Base-by-base conservation (phyloP, 2,113 vertebrate species). In the Beaufortia kweichowensis region DNA sequence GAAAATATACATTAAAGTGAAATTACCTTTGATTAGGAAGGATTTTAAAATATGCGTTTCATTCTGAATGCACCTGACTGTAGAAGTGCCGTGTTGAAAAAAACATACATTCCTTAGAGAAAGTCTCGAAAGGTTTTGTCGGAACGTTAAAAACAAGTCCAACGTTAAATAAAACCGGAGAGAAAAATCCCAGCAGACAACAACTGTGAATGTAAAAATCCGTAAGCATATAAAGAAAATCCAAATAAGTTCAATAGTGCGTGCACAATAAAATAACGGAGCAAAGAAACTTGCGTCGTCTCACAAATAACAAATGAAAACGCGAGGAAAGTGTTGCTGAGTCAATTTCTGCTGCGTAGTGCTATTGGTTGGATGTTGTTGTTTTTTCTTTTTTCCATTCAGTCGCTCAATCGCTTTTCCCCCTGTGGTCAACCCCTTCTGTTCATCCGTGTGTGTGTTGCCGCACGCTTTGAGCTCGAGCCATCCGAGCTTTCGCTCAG, bases 401-500 rank as follows among this genome's bases (percentile, higher is more conserved):
- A 86, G 83, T 86, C 82, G 80, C 81, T 87, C 79, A 82, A 78
- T 85, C 82, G 85, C 85, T 84, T 85, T 86, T 86, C 85, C 82
- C 82, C 86, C 63, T 62, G 67, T 76, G 60, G 79, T 79, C 79
- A 79, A 14, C 78, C 61, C 75, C 65, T 71, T 66, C 80, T 75
- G 59, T 61, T 56, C 55, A 59, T 81, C 64, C 76, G 62, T 76
- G 73, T 81, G 73, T 81, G 79, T 73, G 79, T 41, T 39, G 17
- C 63, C 14, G 76, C 79, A 61, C 78, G 75, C 81, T 80, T 83
- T 85, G 88, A 79, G 88, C 84, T 86, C 78, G 76, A 80, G 87
- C 88, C 80, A 88, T 79, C 81, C 83, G 84, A 84, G 82, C 85
- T 81, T 82, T 78, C 81, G 64, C 89, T 92, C 91, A 93, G 92